Base-by-base conservation (phyloP, 2,888 invertebrate species). In the Itoplectis maculator region DNA sequence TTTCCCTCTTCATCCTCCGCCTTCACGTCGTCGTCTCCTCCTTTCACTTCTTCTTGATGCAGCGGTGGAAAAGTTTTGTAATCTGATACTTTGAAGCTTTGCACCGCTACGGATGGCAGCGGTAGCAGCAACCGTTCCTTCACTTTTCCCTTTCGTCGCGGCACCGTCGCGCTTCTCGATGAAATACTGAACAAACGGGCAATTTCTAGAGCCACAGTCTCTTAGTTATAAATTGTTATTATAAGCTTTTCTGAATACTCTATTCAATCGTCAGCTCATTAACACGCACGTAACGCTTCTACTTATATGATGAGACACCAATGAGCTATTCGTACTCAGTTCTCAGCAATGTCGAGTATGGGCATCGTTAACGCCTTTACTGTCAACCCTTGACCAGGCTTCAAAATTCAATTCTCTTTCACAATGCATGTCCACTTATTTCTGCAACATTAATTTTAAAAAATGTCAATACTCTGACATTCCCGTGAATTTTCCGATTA, bases 1-100 rank as follows among this genome's bases (percentile, higher is more conserved):
- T 56, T 77, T 82, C 80, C 76, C 78, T 77, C 81, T 81, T 37
- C 61, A 13, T 59, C 56, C 9, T 35, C 56, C 2, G 3, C n/a
- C 83, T 81, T 78, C 82, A 81, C 81, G 65, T 82, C 82, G 79
- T 83, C 81, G 68, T 73, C 81, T 79, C 65, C 75, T 74, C 56
- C 73, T 83, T 81, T 70, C 79, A 74, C 81, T 81, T 54, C n/a
- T 65, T 74, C 56, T 15, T 69, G 63, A 59, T 66, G 78, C 59
- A 56, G 18, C 70, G 49, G 54, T 59, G 73, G 69, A 54, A 81
- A 83, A 83, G 81, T 81, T 81, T 75, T 72, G 83, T 81, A 83
- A 83, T 81, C 81, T 74, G 81, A 81, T 79, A 83, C 83, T 81
- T 69, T 40, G 72, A 81, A 81, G 29, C 61, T 66, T 37, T 75